These are phyloP conservation scores for Ophion ellenae DNA, from an alignment of 2,888 invertebrate species.

Conservation along the genomic window DNA sequence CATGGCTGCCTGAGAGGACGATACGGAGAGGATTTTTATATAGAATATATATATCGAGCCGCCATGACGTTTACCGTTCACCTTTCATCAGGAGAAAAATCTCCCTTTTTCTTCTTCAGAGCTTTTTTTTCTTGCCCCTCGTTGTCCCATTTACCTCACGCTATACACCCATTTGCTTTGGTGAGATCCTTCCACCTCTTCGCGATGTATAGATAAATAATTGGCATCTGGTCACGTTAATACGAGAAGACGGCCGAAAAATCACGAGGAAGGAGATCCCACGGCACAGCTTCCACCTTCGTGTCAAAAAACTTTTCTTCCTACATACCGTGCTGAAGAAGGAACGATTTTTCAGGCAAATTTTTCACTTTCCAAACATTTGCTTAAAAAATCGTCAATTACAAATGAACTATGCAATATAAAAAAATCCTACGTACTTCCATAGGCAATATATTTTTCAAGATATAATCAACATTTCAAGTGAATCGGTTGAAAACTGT, in stretches of 20 bases:
- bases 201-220: slow-evolving; percentile 8
- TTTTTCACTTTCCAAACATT: too few relatives aligned
- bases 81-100: not conserved
- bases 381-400: too few relatives aligned
- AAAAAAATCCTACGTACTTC: too few relatives aligned
- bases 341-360: too few relatives aligned
- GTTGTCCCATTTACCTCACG: not conserved
- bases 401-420: too few relatives aligned
- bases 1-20: not conserved
- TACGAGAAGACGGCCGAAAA: not conserved
- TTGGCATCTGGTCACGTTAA: not conserved
- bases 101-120: not conserved
- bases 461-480: too few relatives aligned
- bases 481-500: too few relatives aligned
- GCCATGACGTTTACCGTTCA: not conserved
- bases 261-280: not conserved
- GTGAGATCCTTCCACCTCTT: slow-evolving; percentile 6
- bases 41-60: not conserved
- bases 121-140: not conserved
- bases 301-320: not conserved
- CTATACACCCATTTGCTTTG: slow-evolving; percentile 1
- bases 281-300: not conserved
- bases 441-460: too few relatives aligned
- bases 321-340: not conserved
- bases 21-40: not conserved